phyloP scores from a whole-genome alignment of 2,888 invertebrate genomes.

The Ormyrus rosae region DNA sequence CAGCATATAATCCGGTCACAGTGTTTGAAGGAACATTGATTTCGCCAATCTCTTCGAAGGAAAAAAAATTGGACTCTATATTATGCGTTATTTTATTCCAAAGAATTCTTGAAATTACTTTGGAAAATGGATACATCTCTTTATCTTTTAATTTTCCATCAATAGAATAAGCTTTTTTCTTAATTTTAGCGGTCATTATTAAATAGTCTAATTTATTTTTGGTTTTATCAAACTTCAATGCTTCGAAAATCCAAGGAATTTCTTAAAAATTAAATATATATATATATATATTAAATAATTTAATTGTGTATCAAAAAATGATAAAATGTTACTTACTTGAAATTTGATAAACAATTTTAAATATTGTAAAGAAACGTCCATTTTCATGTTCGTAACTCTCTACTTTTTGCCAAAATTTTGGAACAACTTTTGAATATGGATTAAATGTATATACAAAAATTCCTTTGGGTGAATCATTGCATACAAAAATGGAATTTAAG shows the following conservation, averaged over 20 bases:
- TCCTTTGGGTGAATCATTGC: background rate
- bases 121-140: background rate
- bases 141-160: no score
- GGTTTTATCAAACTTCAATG: background rate
- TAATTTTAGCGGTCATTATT: no score
- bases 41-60: background rate
- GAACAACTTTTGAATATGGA: background rate
- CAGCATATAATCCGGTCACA: background rate
- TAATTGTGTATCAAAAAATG: background rate
- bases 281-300: no score
- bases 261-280: no score
- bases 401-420: background rate
- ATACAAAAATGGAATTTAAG: background rate
- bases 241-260: background rate
- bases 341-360: background rate
- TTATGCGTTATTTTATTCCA: background rate
- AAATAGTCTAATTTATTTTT: background rate
- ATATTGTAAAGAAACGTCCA: background rate
- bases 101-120: background rate
- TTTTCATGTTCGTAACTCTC: background rate
- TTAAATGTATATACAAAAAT: background rate
- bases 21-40: background rate
- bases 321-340: background rate
- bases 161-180: no score
- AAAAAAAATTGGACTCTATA: background rate